Base-by-base conservation (phyloP, 2,113 vertebrate genomes). In the Scomber japonicus region DNA sequence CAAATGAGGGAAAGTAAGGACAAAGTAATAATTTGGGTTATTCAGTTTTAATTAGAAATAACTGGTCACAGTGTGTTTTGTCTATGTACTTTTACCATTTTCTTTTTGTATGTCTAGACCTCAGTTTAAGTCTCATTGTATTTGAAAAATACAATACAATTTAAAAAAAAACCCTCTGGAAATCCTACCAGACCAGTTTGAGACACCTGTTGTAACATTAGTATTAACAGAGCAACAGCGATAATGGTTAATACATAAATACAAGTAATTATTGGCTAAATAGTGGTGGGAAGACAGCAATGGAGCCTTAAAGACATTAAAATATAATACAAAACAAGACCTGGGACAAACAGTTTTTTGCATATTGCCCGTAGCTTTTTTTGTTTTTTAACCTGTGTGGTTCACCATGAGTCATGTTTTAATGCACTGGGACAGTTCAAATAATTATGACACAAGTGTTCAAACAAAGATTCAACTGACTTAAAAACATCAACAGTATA, bases 231-330 rank as follows among this genome's bases (percentile, higher is more conserved):
- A 30, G 12, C 1, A 27, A 59, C 7, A 14, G 10, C 30, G 0
- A 54, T 31, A 71, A 68, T 54, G 44, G 19, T 87, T 74, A 73
- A 50, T 76, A 78, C 70, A 84, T 73, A 70, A 71, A 71, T 55
- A 78, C 16, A 74, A 68, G 8, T 27, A 44, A 31, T 44, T 49
- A 57, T 51, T 54, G 63, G 50, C 69, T 73, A 69, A 65, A 70
- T 75, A 63, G 21, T 30, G 63, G 35, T 27, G 27, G 21, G 6
- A 60, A 60, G 63, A 70, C 30, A 56, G 1, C 27, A 31, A 60
- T 9, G 0, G 11, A 54, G 51, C 21, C 31, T 48, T 40, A 71
- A 35, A 67, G 57, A 59, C 30, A 51, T 56, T 65, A 40, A 71
- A 71, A 69, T 73, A 63, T 49, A 68, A 71, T 11, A 83, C 60